Evolutionary conservation across 2,797 vertebrate genomes (phyloP).

Genomic region (Acanthurus leucopareius): DNA sequence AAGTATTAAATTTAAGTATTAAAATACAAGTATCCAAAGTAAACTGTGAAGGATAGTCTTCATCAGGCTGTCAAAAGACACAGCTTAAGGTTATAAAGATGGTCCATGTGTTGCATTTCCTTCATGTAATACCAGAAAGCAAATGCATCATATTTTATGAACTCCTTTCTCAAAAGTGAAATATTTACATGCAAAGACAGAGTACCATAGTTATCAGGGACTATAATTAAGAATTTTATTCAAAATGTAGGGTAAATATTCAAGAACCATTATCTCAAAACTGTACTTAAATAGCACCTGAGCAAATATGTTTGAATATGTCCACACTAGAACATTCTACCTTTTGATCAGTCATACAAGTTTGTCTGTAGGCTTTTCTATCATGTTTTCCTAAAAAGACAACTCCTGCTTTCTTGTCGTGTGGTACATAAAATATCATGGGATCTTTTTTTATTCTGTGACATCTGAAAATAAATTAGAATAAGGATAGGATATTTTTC

Average conservation of each 20-base stretch:
- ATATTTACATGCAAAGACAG: not conserved
- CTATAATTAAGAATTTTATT: not conserved
- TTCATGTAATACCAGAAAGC: not conserved
- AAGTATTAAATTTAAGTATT: not conserved
- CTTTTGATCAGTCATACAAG: not conserved
- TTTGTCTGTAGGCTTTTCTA: not conserved
- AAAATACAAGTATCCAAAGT: not conserved
- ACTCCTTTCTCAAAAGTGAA: slow-evolving; percentile 2
- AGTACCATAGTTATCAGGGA: not conserved
- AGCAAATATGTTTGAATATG: not conserved
- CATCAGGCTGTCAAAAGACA: not conserved
- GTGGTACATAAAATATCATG: not conserved
- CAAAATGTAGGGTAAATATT: not conserved
- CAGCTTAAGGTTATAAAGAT: not conserved
- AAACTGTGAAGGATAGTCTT: not conserved
- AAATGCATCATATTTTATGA: not conserved
- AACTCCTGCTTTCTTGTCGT: not conserved
- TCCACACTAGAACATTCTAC: not conserved
- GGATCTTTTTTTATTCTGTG: not conserved
- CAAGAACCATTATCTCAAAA: not conserved
- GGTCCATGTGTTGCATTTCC: not conserved
- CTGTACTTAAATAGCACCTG: not conserved
- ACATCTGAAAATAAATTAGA: not conserved
- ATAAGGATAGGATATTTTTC: too few species aligned
- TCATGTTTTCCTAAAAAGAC: not conserved